These are phyloP conservation scores for Bombycilla garrulus DNA, from an alignment of 2,113 vertebrate genomes.

Conservation along the genomic window DNA sequence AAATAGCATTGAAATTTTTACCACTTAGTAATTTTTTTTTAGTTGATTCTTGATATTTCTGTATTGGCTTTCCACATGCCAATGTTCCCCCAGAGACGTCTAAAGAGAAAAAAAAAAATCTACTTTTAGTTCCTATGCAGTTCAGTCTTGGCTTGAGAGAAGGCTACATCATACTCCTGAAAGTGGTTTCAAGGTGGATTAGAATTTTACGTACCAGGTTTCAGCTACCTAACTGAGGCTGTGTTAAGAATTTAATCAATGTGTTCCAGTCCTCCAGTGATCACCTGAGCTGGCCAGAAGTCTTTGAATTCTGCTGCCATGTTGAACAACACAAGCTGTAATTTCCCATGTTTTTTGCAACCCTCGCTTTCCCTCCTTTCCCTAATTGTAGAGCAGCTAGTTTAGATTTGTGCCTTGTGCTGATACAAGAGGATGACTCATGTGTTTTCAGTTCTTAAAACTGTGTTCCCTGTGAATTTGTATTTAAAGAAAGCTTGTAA, in stretches of 20 bases:
- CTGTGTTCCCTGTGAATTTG: not conserved
- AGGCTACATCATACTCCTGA: not conserved
- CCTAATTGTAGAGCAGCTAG: not conserved
- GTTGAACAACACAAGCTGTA: not conserved
- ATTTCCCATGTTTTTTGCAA: not conserved
- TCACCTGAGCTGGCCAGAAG: not conserved
- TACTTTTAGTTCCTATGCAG: not conserved
- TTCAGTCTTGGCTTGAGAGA: not conserved
- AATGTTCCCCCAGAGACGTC: not conserved
- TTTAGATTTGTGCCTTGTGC: not conserved
- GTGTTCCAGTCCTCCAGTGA: not conserved
- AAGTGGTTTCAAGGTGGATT: not conserved
- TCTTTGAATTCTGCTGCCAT: not conserved
- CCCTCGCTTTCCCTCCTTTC: not conserved
- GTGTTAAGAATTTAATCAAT: not conserved
- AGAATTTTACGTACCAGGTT: not conserved
- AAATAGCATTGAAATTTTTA: not conserved
- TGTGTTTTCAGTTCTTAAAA: not conserved
- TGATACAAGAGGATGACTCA: not conserved
- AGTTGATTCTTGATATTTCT: not conserved
- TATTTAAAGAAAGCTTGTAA: not conserved
- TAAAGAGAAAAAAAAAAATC: not conserved
- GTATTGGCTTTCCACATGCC: not conserved
- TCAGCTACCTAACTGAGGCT: not conserved
- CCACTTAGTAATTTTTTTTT: not conserved